Base-by-base conservation (phyloP, 1,140 invertebrate species). In the Sitobion miscanthi region DNA sequence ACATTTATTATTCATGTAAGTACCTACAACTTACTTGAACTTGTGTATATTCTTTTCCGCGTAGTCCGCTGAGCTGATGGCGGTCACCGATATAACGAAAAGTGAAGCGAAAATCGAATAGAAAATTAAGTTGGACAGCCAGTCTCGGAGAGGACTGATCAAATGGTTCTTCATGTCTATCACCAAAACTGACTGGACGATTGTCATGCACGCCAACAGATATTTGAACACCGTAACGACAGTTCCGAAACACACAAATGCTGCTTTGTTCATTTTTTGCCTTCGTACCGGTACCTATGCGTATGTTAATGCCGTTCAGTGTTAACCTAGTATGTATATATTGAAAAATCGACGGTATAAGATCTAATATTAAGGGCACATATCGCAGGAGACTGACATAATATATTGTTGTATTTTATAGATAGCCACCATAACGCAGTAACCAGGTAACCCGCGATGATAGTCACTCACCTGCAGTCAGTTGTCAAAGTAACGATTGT, bases 221-320 rank as follows among this genome's bases (percentile, higher is more conserved):
- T 45, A 92, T 92, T 69, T 92, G 20, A 83, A 25, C 20, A 11
- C 14, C 20, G 45, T 38, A 83, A 92, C 69, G 11, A 30, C 17
- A 38, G 49, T 83, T 83, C 90, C 77, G n/a, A 92, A 49, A 82
- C 62, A n/a, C 20, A 92, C 5, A 52, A 92, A 92, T 21, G 45
- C 4, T 9, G 14, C 49, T 92, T 92, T 92, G 30, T 92, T 54
- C 90, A 92, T 92, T 17, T 69, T 77, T 77, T n/a, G 30, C 11
- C 5, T n/a, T 77, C 14, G 14, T 69, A 17, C 3, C 62, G n/a
- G n/a, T 6, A 77, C 30, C 4, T n/a, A n/a, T n/a, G 30, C 52
- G 14, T 77, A 77, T n/a, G 30, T 35, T n/a, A 5, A 77, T 17
- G 30, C 17, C 17, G 0, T n/a, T 17, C n/a, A 77, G n/a, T 77